Percentiles rank a stretch among this genome's conserved stretches.
Evolutionary conservation across 2,113 vertebrate genomes (phyloP).

Genomic region (Burhinus bistriatus): DNA sequence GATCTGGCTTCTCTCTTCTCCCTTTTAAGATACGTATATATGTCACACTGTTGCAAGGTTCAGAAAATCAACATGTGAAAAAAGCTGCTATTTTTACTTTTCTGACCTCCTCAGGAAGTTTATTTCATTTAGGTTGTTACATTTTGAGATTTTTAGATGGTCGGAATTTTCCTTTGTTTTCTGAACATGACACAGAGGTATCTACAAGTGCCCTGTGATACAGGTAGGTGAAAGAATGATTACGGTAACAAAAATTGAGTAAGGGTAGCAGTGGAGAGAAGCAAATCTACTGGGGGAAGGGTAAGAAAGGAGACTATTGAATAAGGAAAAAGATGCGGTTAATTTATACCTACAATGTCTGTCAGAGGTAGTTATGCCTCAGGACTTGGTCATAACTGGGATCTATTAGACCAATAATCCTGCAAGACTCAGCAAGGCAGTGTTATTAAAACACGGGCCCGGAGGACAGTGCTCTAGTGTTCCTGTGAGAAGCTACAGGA

Average conservation of each 20-base stretch:
- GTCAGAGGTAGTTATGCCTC: not conserved
- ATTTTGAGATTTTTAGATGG: not conserved
- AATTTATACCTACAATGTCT: not conserved
- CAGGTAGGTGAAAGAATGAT: not conserved
- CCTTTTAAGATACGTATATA: not conserved
- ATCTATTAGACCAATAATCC: not conserved
- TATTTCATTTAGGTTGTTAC: not conserved
- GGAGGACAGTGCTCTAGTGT: not conserved
- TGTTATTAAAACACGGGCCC: not conserved
- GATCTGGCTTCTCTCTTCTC: not conserved
- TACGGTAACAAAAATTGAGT: not conserved
- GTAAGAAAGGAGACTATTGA: not conserved
- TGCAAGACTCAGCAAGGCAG: not conserved
- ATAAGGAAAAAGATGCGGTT: not conserved
- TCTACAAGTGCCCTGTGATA: not conserved
- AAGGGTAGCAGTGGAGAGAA: not conserved
- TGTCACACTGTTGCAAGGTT: not conserved
- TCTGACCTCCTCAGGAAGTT: not conserved
- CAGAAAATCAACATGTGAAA: not conserved
- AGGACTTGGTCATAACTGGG: not conserved
- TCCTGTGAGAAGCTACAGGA: not conserved
- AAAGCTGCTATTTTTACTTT: not conserved
- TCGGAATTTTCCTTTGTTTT: not conserved
- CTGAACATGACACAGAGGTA: not conserved
- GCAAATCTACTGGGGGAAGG: not conserved